Evolutionary conservation across 2,888 invertebrate species (phyloP).

Genomic region (Heliconius aoede): DNA sequence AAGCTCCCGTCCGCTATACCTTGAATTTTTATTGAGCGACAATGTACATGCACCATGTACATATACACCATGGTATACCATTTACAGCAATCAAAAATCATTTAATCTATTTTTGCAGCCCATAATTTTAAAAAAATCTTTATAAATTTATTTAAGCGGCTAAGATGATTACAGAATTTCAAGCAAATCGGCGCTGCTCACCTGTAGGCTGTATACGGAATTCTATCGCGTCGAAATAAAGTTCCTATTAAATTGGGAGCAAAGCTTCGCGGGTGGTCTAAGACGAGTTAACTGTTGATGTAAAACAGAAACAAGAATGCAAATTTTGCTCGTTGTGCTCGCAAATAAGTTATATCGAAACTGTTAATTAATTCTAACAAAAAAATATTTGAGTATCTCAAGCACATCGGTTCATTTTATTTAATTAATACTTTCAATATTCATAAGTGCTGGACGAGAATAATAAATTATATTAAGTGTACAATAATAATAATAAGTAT

Average conservation of each 20-base stretch:
- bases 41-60: no score
- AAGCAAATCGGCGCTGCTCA: constrained; percentile 52
- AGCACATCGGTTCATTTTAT: constrained; percentile 17
- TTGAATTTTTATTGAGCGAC: background rate
- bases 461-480: background rate
- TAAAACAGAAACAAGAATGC: constrained; percentile 74
- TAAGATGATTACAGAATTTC: constrained; percentile 55
- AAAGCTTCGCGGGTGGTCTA: constrained; percentile 80
- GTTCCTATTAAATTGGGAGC: constrained; percentile 67
- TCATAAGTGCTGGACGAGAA: background rate
- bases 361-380: constrained; percentile 42
- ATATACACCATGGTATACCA: constrained; percentile 2
- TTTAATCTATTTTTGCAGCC: constrained; percentile 28
- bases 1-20: background rate
- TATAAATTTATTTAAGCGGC: constrained; percentile 59
- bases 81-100: constrained; percentile 24
- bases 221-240: constrained; percentile 73
- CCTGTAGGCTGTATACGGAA: constrained; percentile 49
- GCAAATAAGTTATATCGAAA: constrained; percentile 37
- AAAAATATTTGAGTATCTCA: constrained; percentile 28
- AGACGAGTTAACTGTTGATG: constrained; percentile 72
- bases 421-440: background rate
- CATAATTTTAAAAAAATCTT: constrained; percentile 45
- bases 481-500: background rate
- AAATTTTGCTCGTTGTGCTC: constrained; percentile 63